phyloP scores from a whole-genome alignment of 2,888 invertebrate genomes.

The Agrochola lota region DNA sequence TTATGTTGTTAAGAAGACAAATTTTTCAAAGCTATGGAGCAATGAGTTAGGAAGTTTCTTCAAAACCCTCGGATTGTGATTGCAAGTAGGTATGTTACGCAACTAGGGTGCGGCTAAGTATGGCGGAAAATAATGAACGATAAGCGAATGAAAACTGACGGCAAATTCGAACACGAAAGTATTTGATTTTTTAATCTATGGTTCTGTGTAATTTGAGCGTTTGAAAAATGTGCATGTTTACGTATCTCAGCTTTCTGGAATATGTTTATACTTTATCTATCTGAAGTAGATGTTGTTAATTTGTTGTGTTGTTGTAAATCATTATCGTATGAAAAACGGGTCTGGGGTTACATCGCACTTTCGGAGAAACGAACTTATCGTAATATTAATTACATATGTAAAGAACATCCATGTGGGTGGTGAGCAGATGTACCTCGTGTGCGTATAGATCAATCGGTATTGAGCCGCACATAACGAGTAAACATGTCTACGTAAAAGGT shows the following conservation, averaged over 20 bases:
- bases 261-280: not conserved
- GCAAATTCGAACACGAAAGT: not conserved
- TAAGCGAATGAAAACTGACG: not conserved
- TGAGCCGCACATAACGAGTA: conserved; percentile 3
- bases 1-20: too few species aligned
- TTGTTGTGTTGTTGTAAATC: too few species aligned
- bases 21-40: too few species aligned
- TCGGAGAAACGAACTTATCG: not conserved
- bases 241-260: too few species aligned
- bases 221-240: not conserved
- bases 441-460: conserved; percentile 22
- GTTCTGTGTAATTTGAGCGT: not conserved
- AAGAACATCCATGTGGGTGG: conserved; percentile 2
- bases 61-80: too few species aligned
- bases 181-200: too few species aligned
- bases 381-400: too few species aligned
- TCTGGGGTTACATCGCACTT: not conserved
- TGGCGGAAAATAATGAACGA: conserved; percentile 22
- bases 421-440: conserved; percentile 7
- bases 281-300: not conserved
- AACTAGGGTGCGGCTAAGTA: not conserved
- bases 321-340: conserved; percentile 13
- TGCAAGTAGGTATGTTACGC: too few species aligned
- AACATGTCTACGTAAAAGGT: conserved; percentile 41
- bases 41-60: too few species aligned